A percentile compares a stretch with the other conserved stretches of the same genome.
phyloP scores from a whole-genome alignment of 1,140 invertebrate genomes.

The Heliconius congener region DNA sequence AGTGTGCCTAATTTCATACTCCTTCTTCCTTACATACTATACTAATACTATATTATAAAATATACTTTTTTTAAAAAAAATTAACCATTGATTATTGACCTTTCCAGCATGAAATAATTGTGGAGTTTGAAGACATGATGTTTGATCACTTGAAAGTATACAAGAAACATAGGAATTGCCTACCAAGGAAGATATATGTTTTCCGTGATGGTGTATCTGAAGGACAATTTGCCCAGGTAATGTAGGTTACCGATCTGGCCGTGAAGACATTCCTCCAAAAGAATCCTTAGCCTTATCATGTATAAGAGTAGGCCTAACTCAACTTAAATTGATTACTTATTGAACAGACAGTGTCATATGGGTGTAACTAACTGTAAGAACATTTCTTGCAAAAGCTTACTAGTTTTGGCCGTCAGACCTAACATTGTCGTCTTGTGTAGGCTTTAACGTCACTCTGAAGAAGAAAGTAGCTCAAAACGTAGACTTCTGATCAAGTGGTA shows the following conservation, averaged over 20 bases:
- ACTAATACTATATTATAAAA: too few species aligned
- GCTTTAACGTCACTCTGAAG: background rate
- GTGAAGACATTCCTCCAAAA: background rate
- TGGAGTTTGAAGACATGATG: conserved; percentile 88
- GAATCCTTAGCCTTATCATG: background rate
- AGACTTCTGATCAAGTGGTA: too few species aligned
- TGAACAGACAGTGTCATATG: background rate
- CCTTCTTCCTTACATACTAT: too few species aligned
- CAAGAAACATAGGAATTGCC: conserved; percentile 35
- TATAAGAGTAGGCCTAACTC: background rate
- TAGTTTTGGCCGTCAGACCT: background rate
- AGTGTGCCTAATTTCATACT: too few species aligned
- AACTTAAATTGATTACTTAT: background rate
- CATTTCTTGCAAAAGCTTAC: background rate
- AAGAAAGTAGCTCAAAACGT: background rate
- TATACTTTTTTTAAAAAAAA: too few species aligned
- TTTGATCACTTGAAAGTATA: conserved; percentile 63
- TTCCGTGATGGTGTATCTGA: conserved; percentile 95
- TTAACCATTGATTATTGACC: background rate
- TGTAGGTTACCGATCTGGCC: background rate
- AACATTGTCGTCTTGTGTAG: background rate
- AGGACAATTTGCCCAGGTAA: conserved; percentile 89
- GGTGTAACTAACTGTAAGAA: background rate
- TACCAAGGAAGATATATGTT: conserved; percentile 74
- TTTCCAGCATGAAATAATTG: conserved; percentile 86